Conservation (phyloP, 1,140 invertebrate genomes). For the Ips nitidus region DNA sequence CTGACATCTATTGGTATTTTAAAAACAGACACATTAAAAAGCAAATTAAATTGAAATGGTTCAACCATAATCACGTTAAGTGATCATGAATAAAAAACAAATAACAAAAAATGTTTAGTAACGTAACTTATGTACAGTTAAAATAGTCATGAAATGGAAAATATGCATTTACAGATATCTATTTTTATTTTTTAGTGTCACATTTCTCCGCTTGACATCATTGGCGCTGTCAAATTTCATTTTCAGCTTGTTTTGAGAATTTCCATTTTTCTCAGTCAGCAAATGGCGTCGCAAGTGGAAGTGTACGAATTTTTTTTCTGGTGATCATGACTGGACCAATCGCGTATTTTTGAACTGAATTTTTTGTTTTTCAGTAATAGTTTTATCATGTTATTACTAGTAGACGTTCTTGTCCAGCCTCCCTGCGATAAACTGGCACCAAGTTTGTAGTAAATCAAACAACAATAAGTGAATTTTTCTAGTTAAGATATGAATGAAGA, state of each 20-base stretch:
- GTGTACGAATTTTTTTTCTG: conserved; percentile 50
- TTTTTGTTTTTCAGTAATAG: conserved; percentile 32
- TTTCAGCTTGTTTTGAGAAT: conserved; percentile 41
- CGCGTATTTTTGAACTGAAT: conserved; percentile 35
- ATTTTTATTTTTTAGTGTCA: too few relatives aligned
- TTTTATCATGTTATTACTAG: conserved; percentile 12
- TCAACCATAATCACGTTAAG: too few relatives aligned
- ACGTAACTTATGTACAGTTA: too few relatives aligned
- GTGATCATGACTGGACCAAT: conserved; percentile 50
- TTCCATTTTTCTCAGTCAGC: conserved; percentile 49
- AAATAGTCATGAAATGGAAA: too few relatives aligned
- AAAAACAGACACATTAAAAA: too few relatives aligned
- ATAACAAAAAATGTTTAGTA: too few relatives aligned
- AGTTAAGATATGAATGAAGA: conserved; percentile 51
- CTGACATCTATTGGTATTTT: too few relatives aligned
- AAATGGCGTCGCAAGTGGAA: conserved; percentile 52
- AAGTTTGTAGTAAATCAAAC: conserved; percentile 33
- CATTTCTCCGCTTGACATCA: neutral
- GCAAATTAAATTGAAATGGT: too few relatives aligned
- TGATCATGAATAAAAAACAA: too few relatives aligned
- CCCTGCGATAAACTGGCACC: neutral
- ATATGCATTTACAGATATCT: too few relatives aligned
- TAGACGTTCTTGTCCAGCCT: conserved; percentile 8
- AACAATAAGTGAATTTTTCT: conserved; percentile 32
- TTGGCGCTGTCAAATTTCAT: conserved; percentile 7